Percentiles rank a stretch among this genome's conserved stretches.
Evolutionary conservation across 2,888 invertebrate species (phyloP).

Genomic region (Spodoptera exigua): DNA sequence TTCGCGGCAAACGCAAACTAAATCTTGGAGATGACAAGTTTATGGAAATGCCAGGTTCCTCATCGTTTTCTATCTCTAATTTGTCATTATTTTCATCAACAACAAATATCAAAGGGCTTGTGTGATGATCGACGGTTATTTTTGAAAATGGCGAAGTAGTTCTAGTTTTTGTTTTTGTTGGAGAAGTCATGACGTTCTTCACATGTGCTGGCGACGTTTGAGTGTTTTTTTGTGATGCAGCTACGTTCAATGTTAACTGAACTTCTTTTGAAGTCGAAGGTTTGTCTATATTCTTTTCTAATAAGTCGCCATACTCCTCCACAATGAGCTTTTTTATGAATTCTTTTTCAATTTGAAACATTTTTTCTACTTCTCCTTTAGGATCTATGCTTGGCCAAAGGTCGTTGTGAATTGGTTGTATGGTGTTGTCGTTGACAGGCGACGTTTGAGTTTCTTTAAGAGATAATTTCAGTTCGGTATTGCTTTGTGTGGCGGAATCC

Average conservation of each 20-base stretch:
- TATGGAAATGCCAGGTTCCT: constrained; percentile 77
- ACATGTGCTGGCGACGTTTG: constrained; percentile 85
- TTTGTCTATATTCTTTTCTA: constrained; percentile 79
- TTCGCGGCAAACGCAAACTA: constrained; percentile 79
- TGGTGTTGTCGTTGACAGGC: constrained; percentile 70
- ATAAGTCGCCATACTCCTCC: constrained; percentile 80
- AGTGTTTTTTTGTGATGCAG: constrained; percentile 79
- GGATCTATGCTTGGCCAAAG: constrained; percentile 78
- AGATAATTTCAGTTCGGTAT: constrained; percentile 70
- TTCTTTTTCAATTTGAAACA: constrained; percentile 83
- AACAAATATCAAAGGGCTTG: constrained; percentile 74
- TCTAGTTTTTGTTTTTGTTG: constrained; percentile 80
- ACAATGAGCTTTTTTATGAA: constrained; percentile 83
- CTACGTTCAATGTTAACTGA: constrained; percentile 66
- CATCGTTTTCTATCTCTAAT: constrained; percentile 66
- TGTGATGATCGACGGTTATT: constrained; percentile 74
- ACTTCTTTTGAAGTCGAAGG: constrained; percentile 75
- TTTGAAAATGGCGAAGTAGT: constrained; percentile 79
- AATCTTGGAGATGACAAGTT: constrained; percentile 84
- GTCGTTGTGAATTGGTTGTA: constrained; percentile 81
- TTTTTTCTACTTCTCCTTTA: constrained; percentile 76
- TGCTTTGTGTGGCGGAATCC: constrained; percentile 83
- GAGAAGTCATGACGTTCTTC: constrained; percentile 85
- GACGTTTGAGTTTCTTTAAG: constrained; percentile 85
- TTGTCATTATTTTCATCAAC: constrained; percentile 65